A percentile compares a stretch with the other conserved stretches of the same genome.
Conservation (phyloP, 1,140 invertebrate species). For the Eubasilissa regina region DNA sequence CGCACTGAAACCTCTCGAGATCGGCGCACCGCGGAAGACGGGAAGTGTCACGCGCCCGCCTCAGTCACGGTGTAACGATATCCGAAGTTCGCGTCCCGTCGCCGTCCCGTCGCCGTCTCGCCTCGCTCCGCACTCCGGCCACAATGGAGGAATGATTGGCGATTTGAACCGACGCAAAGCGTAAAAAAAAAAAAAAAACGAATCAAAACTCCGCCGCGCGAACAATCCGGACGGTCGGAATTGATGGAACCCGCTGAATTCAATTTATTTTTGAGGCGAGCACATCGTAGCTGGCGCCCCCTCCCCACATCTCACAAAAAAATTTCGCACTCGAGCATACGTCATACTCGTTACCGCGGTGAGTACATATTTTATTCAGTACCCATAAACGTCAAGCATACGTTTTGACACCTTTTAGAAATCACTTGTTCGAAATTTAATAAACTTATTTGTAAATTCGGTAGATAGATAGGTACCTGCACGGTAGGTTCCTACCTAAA, state of each 20-base stretch:
- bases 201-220: slow-evolving; percentile 15
- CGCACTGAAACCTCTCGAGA: neutral
- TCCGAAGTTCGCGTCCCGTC: neutral
- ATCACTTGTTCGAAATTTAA: too few relatives aligned
- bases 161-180: slow-evolving; percentile 17
- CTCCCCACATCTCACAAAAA: neutral
- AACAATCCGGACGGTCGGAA: neutral
- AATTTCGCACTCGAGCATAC: too few relatives aligned
- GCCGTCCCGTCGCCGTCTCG: neutral
- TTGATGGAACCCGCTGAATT: neutral
- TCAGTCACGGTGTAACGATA: neutral
- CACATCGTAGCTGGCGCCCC: neutral
- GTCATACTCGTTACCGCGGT: too few relatives aligned
- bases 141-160: slow-evolving; percentile 24
- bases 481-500: too few relatives aligned
- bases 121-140: neutral
- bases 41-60: neutral
- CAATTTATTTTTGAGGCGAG: too few relatives aligned
- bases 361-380: too few relatives aligned
- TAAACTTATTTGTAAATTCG: too few relatives aligned
- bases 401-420: too few relatives aligned
- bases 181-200: slow-evolving; percentile 13
- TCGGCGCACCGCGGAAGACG: neutral
- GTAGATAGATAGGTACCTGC: too few relatives aligned
- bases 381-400: too few relatives aligned